phyloP scores from a whole-genome alignment of 1,140 invertebrate species.

The Lepidotrigona ventralis region DNA sequence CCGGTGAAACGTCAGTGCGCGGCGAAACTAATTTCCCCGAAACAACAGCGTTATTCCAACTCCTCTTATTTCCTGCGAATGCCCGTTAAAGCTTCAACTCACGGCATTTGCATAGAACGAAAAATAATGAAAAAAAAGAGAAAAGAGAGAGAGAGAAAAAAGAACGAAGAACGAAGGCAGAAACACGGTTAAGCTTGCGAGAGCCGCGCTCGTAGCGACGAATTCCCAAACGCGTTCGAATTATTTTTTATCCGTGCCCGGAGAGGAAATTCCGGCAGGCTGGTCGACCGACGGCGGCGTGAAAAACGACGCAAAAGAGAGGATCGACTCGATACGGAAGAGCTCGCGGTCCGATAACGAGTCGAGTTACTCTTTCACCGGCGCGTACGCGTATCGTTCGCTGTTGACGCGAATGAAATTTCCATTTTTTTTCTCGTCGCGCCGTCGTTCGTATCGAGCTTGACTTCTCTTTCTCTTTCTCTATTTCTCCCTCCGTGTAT shows the following conservation, averaged over 20 bases:
- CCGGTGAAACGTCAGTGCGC: background rate
- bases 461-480: no score
- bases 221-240: background rate
- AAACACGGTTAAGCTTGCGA: background rate
- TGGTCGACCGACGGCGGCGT: background rate
- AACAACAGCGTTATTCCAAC: background rate
- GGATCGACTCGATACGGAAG: slow-evolving; percentile 15
- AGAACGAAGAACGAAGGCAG: background rate
- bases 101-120: background rate
- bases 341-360: slow-evolving; percentile 27
- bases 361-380: slow-evolving; percentile 11
- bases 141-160: background rate
- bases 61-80: background rate
- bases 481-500: no score
- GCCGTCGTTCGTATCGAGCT: background rate
- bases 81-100: background rate
- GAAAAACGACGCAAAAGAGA: slow-evolving; percentile 6
- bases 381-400: slow-evolving; percentile 1
- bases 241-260: background rate
- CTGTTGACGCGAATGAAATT: slow-evolving; percentile 68
- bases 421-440: slow-evolving; percentile 64
- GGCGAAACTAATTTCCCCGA: background rate
- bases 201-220: background rate
- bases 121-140: background rate
- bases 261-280: background rate